phyloP scores from a whole-genome alignment of 2,888 invertebrate species.

The Carpatolechia fugitivella region DNA sequence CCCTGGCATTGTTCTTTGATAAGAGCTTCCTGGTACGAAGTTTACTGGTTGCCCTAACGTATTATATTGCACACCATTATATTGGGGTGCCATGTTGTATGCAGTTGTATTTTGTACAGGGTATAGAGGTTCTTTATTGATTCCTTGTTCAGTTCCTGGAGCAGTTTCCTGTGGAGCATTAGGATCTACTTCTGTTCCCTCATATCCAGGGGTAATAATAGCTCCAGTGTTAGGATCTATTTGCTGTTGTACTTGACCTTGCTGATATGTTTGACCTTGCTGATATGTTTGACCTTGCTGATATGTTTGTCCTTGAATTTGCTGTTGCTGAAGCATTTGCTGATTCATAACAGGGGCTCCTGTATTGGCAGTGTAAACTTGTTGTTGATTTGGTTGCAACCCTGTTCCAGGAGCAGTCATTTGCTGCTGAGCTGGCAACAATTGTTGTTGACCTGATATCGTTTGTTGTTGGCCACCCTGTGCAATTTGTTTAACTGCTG shows the following conservation, averaged over 20 bases:
- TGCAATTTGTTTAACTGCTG: conserved; percentile 24
- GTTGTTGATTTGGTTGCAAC: conserved; percentile 31
- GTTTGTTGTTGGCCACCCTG: conserved; percentile 8
- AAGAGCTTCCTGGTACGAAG: conserved; percentile 47
- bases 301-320: conserved; percentile 24
- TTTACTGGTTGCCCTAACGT: conserved; percentile 67
- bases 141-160: conserved; percentile 27
- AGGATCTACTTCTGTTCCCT: conserved; percentile 24
- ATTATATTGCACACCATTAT: conserved; percentile 40
- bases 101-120: conserved; percentile 44
- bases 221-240: conserved; percentile 34
- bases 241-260: conserved; percentile 26
- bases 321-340: conserved; percentile 25
- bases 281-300: conserved; percentile 21
- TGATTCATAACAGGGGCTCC: conserved; percentile 28
- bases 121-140: conserved; percentile 47
- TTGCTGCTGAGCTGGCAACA: too few relatives aligned
- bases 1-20: conserved; percentile 34
- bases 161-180: conserved; percentile 19
- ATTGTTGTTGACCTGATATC: conserved; percentile 8
- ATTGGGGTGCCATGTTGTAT: conserved; percentile 27
- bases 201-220: conserved; percentile 10
- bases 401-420: conserved; percentile 13
- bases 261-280: conserved; percentile 21
- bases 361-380: conserved; percentile 33